Conservation (phyloP, 2,888 invertebrate species). For the Drosophila neotestacea region DNA sequence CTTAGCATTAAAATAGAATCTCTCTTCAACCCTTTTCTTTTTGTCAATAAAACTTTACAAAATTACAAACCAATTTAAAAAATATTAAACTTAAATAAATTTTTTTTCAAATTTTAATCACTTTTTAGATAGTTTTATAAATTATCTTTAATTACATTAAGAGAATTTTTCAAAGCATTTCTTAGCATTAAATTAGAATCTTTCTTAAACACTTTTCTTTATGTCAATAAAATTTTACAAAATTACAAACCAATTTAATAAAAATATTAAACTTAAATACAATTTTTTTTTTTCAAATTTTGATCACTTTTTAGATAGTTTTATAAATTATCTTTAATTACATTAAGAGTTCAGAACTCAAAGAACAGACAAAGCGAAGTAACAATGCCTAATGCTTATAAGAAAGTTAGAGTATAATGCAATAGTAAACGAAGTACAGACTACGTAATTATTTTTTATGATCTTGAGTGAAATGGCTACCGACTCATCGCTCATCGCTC, state of each 20-base stretch:
- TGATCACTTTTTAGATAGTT: not conserved
- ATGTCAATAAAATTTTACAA: too few species aligned
- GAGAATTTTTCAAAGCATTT: too few species aligned
- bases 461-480: conserved; percentile 69
- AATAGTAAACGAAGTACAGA: conserved; percentile 46
- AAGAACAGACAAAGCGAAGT: not conserved
- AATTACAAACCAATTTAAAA: too few species aligned
- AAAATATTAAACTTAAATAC: not conserved
- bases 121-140: not conserved
- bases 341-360: too few species aligned
- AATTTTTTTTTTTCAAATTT: not conserved
- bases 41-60: too few species aligned
- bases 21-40: too few species aligned
- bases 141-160: too few species aligned
- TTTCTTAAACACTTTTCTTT: too few species aligned
- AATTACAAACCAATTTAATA: too few species aligned
- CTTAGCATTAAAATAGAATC: too few species aligned
- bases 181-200: too few species aligned
- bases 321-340: not conserved
- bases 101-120: not conserved
- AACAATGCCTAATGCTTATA: conserved; percentile 2
- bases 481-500: conserved; percentile 43
- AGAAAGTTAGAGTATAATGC: conserved; percentile 36
- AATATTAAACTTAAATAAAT: not conserved
- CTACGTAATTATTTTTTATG: conserved; percentile 78